Conservation (phyloP, 2,888 invertebrate species). For the Philereme vetulata region DNA sequence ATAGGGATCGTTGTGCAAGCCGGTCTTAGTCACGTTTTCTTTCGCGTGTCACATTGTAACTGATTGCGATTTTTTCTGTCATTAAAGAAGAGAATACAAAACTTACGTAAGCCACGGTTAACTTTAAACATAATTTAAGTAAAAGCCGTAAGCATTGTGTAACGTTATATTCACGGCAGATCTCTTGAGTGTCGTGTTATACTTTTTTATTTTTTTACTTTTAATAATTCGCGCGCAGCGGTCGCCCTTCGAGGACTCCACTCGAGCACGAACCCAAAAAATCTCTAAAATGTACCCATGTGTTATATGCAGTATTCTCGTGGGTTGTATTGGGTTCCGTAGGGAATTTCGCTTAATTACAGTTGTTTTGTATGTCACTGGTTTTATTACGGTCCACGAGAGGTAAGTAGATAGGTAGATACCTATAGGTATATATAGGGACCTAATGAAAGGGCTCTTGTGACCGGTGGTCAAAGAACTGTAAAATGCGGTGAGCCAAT, state of each 20-base stretch:
- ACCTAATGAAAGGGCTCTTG: background rate
- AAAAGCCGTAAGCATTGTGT: conserved; percentile 44
- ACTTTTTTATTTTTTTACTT: conserved; percentile 72
- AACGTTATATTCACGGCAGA: conserved; percentile 62
- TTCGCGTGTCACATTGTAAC: no score
- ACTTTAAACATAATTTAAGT: conserved; percentile 14
- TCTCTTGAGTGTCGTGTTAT: conserved; percentile 63
- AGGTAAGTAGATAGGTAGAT: background rate
- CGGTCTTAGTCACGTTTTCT: no score
- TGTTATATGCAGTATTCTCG: conserved; percentile 58
- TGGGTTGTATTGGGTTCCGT: conserved; percentile 63
- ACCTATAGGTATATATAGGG: background rate
- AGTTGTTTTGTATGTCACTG: background rate
- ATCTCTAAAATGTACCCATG: conserved; percentile 74
- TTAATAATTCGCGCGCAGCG: conserved; percentile 77
- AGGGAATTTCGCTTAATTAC: background rate
- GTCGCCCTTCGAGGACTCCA: conserved; percentile 63
- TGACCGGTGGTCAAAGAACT: background rate
- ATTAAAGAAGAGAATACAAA: no score
- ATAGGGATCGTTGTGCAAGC: no score
- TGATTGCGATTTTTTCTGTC: no score
- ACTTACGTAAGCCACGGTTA: no score
- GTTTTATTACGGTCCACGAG: background rate
- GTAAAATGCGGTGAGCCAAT: no score
- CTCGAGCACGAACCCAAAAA: conserved; percentile 80